A percentile compares a stretch with the other conserved stretches of the same genome.
phyloP scores from a whole-genome alignment of 2,113 vertebrate genomes.

The Crotalus helleri region DNA sequence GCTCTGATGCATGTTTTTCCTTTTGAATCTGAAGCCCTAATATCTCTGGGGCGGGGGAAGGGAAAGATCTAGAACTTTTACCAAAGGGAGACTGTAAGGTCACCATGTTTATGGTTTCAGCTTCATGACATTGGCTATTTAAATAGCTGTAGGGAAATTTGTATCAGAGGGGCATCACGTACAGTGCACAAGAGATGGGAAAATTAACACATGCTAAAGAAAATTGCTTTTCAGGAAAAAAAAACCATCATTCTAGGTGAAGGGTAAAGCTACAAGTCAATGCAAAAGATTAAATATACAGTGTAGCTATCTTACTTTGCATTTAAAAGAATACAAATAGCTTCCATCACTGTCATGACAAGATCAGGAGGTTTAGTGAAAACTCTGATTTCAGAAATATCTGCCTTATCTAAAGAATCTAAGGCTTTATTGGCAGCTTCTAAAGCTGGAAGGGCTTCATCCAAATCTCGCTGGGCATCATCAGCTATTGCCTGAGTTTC shows the following conservation, averaged over 20 bases:
- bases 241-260: background rate
- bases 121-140: background rate
- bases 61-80: background rate
- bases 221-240: background rate
- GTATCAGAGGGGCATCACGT: background rate
- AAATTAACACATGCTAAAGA: background rate
- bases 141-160: background rate
- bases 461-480: conserved; percentile 80
- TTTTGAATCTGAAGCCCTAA: background rate
- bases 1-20: background rate
- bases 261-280: background rate
- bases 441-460: conserved; percentile 79
- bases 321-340: conserved; percentile 78
- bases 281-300: background rate
- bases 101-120: background rate
- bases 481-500: conserved; percentile 82
- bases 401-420: conserved; percentile 81
- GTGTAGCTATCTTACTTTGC: conserved; percentile 72
- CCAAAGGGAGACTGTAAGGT: background rate
- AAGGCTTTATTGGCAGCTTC: conserved; percentile 78
- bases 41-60: background rate
- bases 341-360: conserved; percentile 85
- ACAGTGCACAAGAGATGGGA: background rate
- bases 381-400: conserved; percentile 85
- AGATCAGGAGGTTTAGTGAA: conserved; percentile 83